Conservation (phyloP, 2,113 vertebrate genomes). For the Misgurnus anguillicaudatus region DNA sequence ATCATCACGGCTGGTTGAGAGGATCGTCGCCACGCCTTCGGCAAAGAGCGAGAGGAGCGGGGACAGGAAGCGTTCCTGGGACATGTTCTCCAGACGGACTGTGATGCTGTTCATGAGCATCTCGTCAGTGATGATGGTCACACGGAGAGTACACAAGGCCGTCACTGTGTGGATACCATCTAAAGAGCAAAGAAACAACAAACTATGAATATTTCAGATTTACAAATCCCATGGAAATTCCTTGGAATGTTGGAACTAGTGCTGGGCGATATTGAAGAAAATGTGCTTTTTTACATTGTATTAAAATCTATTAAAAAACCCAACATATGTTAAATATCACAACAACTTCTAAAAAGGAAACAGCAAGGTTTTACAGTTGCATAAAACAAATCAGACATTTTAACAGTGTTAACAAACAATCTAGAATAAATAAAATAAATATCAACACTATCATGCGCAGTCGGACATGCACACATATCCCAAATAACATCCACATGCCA, state of each 20-base stretch:
- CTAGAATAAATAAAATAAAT: too few relatives aligned
- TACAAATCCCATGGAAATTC: neutral
- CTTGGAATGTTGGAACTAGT: neutral
- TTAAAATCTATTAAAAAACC: too few relatives aligned
- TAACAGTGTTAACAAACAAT: too few relatives aligned
- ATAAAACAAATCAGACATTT: too few relatives aligned
- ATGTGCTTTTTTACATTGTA: too few relatives aligned
- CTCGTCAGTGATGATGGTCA: conserved; percentile 96
- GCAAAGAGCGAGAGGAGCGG: conserved; percentile 88
- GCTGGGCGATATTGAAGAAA: too few relatives aligned
- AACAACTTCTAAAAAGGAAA: too few relatives aligned
- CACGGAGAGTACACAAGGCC: conserved; percentile 86
- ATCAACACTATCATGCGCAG: too few relatives aligned
- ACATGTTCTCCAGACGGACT: conserved; percentile 96
- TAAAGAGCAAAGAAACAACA: conserved; percentile 58
- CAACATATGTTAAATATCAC: too few relatives aligned
- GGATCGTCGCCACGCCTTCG: conserved; percentile 88
- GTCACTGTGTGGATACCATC: conserved; percentile 85
- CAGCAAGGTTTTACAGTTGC: too few relatives aligned
- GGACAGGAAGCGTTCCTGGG: conserved; percentile 94
- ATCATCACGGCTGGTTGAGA: conserved; percentile 85
- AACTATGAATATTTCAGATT: neutral
- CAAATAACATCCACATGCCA: too few relatives aligned
- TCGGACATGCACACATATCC: too few relatives aligned
- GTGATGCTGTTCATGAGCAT: conserved; percentile 99